Evolutionary conservation across 2,113 vertebrate species (phyloP).

Genomic region (Hydropotes inermis): DNA sequence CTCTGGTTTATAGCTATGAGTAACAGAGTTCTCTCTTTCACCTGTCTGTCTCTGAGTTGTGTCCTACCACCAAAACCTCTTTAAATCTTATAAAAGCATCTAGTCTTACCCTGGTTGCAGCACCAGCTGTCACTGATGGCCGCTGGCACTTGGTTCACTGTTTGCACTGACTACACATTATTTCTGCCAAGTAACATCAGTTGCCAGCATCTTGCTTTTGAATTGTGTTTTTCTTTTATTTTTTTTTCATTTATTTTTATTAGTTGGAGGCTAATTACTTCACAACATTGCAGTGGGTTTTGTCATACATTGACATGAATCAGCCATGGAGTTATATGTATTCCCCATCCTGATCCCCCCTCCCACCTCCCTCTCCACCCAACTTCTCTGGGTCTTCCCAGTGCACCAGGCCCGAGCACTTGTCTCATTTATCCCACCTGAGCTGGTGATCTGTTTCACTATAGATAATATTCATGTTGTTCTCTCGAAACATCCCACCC

Average conservation of each 20-base stretch:
- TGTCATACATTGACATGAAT: too few species aligned
- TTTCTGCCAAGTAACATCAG: conserved; percentile 5
- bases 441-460: too few species aligned
- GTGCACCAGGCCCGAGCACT: too few species aligned
- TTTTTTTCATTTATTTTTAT: not conserved
- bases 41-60: not conserved
- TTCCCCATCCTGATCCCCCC: too few species aligned
- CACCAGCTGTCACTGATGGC: conserved; percentile 8
- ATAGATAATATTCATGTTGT: too few species aligned
- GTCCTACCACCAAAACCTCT: not conserved
- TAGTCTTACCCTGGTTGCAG: not conserved
- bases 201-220: conserved; percentile 1
- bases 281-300: too few species aligned
- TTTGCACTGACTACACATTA: not conserved
- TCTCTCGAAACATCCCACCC: too few species aligned
- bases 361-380: too few species aligned
- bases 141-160: not conserved
- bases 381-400: too few species aligned
- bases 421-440: too few species aligned
- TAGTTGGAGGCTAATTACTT: too few species aligned
- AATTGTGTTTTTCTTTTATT: not conserved
- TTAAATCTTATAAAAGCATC: conserved; percentile 14
- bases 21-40: not conserved
- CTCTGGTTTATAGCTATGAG: not conserved
- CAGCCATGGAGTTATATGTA: too few species aligned